These are phyloP conservation scores for Mechanitis messenoides DNA, from an alignment of 2,888 invertebrate species.

Conservation along the genomic window DNA sequence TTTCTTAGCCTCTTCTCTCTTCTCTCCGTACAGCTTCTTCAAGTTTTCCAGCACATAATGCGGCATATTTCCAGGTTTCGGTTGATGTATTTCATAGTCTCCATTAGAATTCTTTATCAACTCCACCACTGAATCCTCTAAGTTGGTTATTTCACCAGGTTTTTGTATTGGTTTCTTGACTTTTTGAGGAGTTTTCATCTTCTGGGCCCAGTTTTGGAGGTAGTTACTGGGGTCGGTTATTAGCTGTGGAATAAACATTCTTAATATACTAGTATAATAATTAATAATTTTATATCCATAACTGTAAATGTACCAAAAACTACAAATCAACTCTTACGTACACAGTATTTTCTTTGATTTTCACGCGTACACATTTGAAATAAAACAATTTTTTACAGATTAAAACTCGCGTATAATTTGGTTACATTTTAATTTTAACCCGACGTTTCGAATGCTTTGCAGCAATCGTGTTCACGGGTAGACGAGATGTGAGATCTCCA, in stretches of 20 bases:
- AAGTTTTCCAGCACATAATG: conserved; percentile 52
- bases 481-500: too few species aligned
- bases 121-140: conserved; percentile 65
- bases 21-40: conserved; percentile 54
- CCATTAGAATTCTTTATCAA: conserved; percentile 58
- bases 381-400: too few species aligned
- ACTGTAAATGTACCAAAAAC: too few species aligned
- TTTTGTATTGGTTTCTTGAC: conserved; percentile 26
- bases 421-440: too few species aligned
- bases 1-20: conserved; percentile 50
- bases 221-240: conserved; percentile 73
- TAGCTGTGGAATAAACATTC: conserved; percentile 44
- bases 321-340: too few species aligned
- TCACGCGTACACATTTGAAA: too few species aligned
- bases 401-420: too few species aligned
- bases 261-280: not conserved
- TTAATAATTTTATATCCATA: too few species aligned
- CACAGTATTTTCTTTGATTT: too few species aligned
- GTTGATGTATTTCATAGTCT: conserved; percentile 65
- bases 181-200: conserved; percentile 59
- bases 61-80: conserved; percentile 59
- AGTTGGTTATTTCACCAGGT: conserved; percentile 54
- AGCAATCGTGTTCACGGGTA: too few species aligned
- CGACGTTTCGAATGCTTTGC: too few species aligned
- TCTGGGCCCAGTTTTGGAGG: conserved; percentile 79